Percentiles rank a stretch among this genome's conserved stretches.
These are phyloP conservation scores for Boloria euphrosyne DNA, from an alignment of 2,888 invertebrate species.

Conservation along the genomic window DNA sequence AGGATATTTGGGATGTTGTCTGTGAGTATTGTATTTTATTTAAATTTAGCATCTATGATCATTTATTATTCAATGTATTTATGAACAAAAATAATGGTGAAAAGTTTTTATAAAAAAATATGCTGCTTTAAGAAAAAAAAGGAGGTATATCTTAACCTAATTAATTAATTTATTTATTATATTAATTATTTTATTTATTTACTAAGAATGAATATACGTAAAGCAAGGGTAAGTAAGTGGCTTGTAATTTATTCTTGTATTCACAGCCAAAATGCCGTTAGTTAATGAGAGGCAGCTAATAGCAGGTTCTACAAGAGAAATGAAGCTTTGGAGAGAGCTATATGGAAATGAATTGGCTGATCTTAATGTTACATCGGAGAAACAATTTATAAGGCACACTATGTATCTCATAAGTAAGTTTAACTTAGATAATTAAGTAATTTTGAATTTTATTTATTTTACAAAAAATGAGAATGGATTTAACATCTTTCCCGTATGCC, in stretches of 20 bases:
- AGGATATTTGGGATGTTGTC: constrained; percentile 72
- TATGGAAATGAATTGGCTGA: constrained; percentile 53
- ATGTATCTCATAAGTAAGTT: constrained; percentile 77
- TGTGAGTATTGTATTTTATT: constrained; percentile 52
- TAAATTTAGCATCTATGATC: no score
- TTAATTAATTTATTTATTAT: no score
- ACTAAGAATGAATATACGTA: no score
- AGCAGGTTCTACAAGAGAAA: constrained; percentile 64
- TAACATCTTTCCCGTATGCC: no score
- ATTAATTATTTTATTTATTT: no score
- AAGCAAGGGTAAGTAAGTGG: no score
- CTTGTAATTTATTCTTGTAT: constrained; percentile 38
- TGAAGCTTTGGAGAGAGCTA: constrained; percentile 62
- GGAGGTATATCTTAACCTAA: no score
- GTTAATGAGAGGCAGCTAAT: constrained; percentile 66
- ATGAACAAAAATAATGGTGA: no score
- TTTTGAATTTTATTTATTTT: constrained; percentile 9
- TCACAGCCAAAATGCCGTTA: constrained; percentile 66
- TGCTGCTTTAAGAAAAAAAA: neutral
- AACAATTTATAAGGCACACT: constrained; percentile 71
- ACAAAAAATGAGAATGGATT: no score
- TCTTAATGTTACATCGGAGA: constrained; percentile 64
- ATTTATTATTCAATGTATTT: no score
- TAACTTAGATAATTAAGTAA: constrained; percentile 3
- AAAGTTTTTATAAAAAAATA: neutral